phyloP scores from a whole-genome alignment of 2,797 vertebrate genomes.

The Falco columbarius region DNA sequence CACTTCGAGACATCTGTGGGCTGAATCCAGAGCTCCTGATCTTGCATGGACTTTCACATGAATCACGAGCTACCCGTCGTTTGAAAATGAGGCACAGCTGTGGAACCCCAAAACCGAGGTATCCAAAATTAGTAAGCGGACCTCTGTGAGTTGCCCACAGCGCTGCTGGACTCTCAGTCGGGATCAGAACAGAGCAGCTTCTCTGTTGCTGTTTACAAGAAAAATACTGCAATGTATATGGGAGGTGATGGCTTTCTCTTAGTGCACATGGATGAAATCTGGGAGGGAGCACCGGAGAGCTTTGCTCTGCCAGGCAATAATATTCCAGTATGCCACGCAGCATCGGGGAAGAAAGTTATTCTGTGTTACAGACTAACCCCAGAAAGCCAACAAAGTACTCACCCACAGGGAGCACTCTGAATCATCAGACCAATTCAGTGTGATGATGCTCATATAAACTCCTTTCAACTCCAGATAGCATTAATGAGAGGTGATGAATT shows the following conservation, averaged over 20 bases:
- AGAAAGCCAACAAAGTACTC: conserved; percentile 4
- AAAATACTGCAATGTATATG: background rate
- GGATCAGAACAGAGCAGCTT: background rate
- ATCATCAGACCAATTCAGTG: background rate
- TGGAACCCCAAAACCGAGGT: background rate
- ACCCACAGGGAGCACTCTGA: conserved; percentile 22
- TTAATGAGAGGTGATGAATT: conserved; percentile 2
- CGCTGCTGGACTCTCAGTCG: background rate
- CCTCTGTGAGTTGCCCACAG: background rate
- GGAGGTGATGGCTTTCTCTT: background rate
- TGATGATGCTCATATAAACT: conserved; percentile 39
- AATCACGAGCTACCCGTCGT: background rate
- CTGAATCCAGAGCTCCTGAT: conserved; percentile 1
- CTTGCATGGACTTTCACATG: background rate
- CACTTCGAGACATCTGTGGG: background rate
- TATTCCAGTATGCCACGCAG: background rate
- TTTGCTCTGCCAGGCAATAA: background rate
- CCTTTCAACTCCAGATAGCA: conserved; percentile 28
- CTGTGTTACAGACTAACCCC: background rate
- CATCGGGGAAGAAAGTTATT: background rate
- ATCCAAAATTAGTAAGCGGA: background rate
- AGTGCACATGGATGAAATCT: background rate
- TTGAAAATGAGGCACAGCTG: background rate
- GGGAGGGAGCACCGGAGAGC: background rate
- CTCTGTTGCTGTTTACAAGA: background rate